Percentiles rank a stretch among this genome's conserved stretches.
Evolutionary conservation across 2,113 vertebrate genomes (phyloP).

Genomic region (Sinocyclocheilus anshuiensis): DNA sequence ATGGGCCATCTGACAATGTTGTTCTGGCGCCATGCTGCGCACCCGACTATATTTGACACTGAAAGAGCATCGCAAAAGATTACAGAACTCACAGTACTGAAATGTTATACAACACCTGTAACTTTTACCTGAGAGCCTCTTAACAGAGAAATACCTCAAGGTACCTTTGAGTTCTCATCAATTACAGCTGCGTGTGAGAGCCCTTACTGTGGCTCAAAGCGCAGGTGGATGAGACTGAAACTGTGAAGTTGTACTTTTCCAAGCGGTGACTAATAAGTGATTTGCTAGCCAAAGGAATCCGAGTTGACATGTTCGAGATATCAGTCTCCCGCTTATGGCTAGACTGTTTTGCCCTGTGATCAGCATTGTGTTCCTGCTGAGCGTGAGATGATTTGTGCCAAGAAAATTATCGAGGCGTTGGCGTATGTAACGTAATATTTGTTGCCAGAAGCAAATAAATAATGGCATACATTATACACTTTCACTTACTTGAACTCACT

Average conservation of each 20-base stretch:
- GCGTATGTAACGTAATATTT: not conserved
- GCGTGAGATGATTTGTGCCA: not conserved
- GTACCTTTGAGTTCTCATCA: not conserved
- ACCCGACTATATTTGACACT: not conserved
- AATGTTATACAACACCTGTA: constrained; percentile 11
- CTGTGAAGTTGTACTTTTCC: constrained; percentile 33
- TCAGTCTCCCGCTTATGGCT: constrained; percentile 7
- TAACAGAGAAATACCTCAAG: not conserved
- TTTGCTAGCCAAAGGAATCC: not conserved
- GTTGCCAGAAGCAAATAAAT: constrained; percentile 17
- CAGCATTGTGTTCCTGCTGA: constrained; percentile 2
- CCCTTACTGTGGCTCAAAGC: not conserved
- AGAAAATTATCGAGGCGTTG: not conserved
- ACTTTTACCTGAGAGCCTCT: constrained; percentile 18
- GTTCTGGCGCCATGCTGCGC: not conserved
- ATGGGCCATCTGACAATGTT: constrained; percentile 15
- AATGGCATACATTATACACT: not conserved
- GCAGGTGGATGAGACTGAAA: constrained; percentile 26
- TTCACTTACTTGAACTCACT: not conserved
- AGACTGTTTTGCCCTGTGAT: constrained; percentile 28
- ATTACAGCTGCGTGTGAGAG: not conserved
- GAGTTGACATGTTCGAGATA: constrained; percentile 13
- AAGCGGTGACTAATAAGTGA: constrained; percentile 11
- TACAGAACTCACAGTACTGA: constrained; percentile 3
- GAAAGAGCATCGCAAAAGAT: constrained; percentile 2